Evolutionary conservation across 1,140 invertebrate species (phyloP).

Genomic region (Bombus superbus): DNA sequence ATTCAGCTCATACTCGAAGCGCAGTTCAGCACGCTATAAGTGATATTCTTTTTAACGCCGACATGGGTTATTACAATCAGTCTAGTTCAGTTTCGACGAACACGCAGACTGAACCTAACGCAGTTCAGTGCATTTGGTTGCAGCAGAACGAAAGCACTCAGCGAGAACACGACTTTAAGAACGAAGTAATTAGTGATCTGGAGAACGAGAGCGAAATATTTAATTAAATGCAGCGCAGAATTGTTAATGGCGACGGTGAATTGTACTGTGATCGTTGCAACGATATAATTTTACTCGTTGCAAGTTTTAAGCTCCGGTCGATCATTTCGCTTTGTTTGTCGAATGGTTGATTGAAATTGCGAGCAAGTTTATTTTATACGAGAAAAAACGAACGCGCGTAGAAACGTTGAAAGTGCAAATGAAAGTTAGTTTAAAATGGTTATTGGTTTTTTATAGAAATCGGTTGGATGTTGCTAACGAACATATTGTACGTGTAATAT

Average conservation of each 20-base stretch:
- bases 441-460: background rate
- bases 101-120: background rate
- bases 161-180: background rate
- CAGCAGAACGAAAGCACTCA: background rate
- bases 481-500: background rate
- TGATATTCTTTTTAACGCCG: conserved; percentile 4
- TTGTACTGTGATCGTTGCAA: background rate
- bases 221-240: background rate
- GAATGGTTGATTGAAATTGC: background rate
- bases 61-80: background rate
- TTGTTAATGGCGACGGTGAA: background rate
- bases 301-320: background rate
- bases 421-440: background rate
- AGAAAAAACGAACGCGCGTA: background rate
- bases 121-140: background rate
- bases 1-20: background rate
- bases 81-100: background rate
- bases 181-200: background rate
- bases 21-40: conserved; percentile 12
- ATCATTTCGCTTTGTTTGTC: background rate
- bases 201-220: background rate
- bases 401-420: background rate
- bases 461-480: background rate
- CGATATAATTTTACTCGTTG: background rate
- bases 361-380: background rate